A percentile compares a stretch with the other conserved stretches of the same genome.
These are phyloP conservation scores for Strigamia maritima DNA, from an alignment of 2,888 invertebrate genomes.

Conservation along the genomic window DNA sequence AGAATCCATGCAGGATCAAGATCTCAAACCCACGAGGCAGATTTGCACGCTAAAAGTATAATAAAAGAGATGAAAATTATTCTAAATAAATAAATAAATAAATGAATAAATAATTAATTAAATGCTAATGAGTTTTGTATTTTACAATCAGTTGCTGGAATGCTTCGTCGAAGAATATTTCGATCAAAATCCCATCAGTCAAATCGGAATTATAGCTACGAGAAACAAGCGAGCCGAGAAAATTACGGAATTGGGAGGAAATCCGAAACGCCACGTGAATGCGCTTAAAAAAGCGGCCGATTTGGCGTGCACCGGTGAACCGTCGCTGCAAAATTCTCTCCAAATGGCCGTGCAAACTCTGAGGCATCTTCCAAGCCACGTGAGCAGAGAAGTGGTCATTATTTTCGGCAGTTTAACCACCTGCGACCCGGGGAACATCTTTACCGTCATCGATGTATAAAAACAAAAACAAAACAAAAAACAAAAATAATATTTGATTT, in stretches of 20 bases:
- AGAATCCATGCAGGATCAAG: constrained; percentile 89
- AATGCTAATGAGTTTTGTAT: neutral
- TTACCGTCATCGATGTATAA: constrained; percentile 70
- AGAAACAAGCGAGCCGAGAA: constrained; percentile 93
- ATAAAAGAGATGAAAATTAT: neutral
- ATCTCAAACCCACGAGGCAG: constrained; percentile 88
- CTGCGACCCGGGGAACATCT: constrained; percentile 93
- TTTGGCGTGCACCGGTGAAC: constrained; percentile 73
- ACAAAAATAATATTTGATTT: no score
- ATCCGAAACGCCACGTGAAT: constrained; percentile 54
- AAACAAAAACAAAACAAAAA: no score
- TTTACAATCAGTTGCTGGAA: constrained; percentile 70
- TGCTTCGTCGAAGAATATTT: constrained; percentile 95
- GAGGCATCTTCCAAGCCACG: constrained; percentile 85
- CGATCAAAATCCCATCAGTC: constrained; percentile 98
- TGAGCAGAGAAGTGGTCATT: constrained; percentile 87
- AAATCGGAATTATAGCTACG: constrained; percentile 85
- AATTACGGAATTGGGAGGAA: constrained; percentile 80
- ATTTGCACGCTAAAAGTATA: constrained; percentile 78
- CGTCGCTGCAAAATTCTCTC: constrained; percentile 91
- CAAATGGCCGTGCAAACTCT: constrained; percentile 81
- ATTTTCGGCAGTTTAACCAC: constrained; percentile 92
- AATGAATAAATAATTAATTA: neutral
- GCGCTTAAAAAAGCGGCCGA: constrained; percentile 48
- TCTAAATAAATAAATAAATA: neutral